Evolutionary conservation across 64 coral and sea anemone genomes (phyloP), one percentile per base, ranked within the genome.

Genomic region (Dendronephthya gigantea): DNA sequence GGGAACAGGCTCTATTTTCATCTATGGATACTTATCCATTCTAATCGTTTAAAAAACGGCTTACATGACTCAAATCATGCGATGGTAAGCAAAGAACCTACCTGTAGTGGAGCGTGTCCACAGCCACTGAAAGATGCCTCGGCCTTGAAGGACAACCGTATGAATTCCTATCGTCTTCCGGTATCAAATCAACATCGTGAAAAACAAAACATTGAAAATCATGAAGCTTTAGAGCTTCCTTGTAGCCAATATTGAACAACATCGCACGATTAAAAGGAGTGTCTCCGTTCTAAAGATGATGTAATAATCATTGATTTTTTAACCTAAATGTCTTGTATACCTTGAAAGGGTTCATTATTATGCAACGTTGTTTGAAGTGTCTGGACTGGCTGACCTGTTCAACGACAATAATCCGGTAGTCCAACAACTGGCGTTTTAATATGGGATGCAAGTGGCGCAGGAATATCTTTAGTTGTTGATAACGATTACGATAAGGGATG

Each of bases 241-340:
- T 91, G 59, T 89, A 98, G 31, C 95, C 95, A 88, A 98, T 93
- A 85, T 93, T 98, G 72, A 98, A 98, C 14, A 98, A 82, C 83
- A 98, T 90, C 2, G 95, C 95, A 55, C 95, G 92, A 68, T 98
- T 98, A 37, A 98, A 98, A 19, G 87, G 84, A 31, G 95, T 98
- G 31, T 75, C 50, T 3, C 95, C 95, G 58, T 90, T 86, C 95
- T 98, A 51, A 5, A 87, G 87, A 39, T 37, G 81, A 49, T 32
- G 82, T 28, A 55, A 62, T n/a, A n/a, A n/a, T n/a, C n/a, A n/a
- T n/a, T n/a, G n/a, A n/a, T n/a, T n/a, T n/a, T n/a, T n/a, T n/a
- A n/a, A n/a, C n/a, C n/a, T n/a, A n/a, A n/a, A n/a, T n/a, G n/a
- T n/a, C n/a, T n/a, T n/a, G n/a, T n/a, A n/a, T n/a, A n/a, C n/a